phyloP scores from a whole-genome alignment of 2,888 invertebrate genomes.

The Noctuana brunneofusca region DNA sequence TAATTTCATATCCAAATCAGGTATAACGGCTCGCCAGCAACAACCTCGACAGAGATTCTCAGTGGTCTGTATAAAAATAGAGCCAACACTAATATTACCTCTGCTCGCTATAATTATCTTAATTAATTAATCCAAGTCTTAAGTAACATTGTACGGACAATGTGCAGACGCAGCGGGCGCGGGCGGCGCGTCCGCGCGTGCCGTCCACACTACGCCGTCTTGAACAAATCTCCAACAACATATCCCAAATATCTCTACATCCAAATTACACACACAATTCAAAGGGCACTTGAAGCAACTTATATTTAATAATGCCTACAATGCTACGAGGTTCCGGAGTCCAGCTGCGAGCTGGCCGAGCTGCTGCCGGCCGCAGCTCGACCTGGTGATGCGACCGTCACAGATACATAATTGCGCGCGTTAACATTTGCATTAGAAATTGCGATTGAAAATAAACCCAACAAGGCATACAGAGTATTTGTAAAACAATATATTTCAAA shows the following conservation, averaged over 20 bases:
- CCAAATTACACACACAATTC: conserved; percentile 13
- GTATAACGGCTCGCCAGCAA: conserved; percentile 25
- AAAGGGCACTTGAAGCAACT: conserved; percentile 12
- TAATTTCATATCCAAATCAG: background rate
- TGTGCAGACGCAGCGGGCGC: conserved; percentile 9
- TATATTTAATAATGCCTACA: conserved; percentile 10
- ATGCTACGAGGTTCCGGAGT: background rate
- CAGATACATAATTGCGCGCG: background rate
- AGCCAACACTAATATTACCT: conserved; percentile 61
- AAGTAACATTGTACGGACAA: conserved; percentile 30
- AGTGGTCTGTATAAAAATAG: conserved; percentile 71
- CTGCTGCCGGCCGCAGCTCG: background rate
- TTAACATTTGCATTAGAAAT: background rate
- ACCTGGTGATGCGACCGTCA: too few relatives aligned
- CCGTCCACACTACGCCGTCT: too few relatives aligned
- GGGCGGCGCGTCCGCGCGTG: conserved; percentile 6
- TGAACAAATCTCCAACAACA: conserved; percentile 16
- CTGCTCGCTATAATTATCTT: conserved; percentile 60
- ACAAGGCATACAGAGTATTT: background rate
- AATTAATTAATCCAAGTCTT: conserved; percentile 48
- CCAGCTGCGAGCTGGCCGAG: too few relatives aligned
- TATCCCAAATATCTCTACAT: conserved; percentile 2
- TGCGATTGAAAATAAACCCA: background rate
- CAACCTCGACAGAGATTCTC: conserved; percentile 48
- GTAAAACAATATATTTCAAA: background rate